Conservation (phyloP, 1,140 invertebrate genomes). For the Pygmarrhopalites habei region DNA sequence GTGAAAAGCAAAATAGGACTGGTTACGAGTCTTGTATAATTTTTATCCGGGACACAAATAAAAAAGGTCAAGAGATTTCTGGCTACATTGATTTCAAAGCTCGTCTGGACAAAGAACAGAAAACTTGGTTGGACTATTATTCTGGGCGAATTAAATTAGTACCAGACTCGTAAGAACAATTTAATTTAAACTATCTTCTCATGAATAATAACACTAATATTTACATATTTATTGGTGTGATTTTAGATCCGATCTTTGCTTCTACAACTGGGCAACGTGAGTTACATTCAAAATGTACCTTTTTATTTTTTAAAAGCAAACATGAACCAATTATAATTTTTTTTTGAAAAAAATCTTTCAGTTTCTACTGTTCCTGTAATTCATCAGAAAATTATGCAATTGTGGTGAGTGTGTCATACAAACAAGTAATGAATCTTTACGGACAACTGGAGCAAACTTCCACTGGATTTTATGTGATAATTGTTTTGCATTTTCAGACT, state of each 20-base stretch:
- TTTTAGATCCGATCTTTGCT: conserved; percentile 27
- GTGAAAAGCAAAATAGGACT: conserved; percentile 19
- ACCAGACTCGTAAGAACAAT: not conserved
- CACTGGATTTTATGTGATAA: no score
- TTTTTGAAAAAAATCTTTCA: no score
- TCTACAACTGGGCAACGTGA: conserved; percentile 34
- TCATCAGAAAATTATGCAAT: conserved; percentile 23
- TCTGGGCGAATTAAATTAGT: conserved; percentile 4
- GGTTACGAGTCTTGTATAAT: conserved; percentile 21
- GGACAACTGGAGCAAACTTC: no score
- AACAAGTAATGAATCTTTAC: no score
- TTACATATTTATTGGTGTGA: no score
- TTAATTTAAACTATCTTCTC: no score
- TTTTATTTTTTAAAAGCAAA: no score
- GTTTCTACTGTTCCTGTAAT: conserved; percentile 19
- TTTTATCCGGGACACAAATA: conserved; percentile 22
- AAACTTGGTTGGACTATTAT: conserved; percentile 24
- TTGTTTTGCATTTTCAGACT: no score
- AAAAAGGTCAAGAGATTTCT: conserved; percentile 30
- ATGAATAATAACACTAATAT: no score
- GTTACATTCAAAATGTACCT: no score
- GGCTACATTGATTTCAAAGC: conserved; percentile 30
- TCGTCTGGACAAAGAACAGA: conserved; percentile 13
- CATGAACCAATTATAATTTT: no score
- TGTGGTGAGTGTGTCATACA: no score